These are phyloP conservation scores for Cephalophus harveyi DNA, from an alignment of 2,113 vertebrate species.

Conservation along the genomic window DNA sequence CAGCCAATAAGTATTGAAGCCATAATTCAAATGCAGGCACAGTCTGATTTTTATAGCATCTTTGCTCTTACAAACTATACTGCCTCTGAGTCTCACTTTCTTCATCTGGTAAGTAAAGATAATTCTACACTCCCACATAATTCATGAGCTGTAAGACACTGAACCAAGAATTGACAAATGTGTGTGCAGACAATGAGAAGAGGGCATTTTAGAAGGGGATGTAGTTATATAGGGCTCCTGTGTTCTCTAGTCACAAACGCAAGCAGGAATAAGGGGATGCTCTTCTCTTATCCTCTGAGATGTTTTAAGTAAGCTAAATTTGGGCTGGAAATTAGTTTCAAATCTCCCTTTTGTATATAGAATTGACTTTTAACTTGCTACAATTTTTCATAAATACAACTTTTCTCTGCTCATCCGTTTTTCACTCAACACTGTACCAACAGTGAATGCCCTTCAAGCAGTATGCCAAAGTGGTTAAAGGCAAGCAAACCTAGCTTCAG, in stretches of 20 bases:
- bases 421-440: background rate
- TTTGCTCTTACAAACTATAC: slow-evolving; percentile 25
- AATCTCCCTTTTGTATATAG: background rate
- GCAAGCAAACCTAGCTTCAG: background rate
- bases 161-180: background rate
- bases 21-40: slow-evolving; percentile 45
- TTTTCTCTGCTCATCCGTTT: slow-evolving; percentile 19
- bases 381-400: background rate
- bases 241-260: background rate
- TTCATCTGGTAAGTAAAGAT: background rate
- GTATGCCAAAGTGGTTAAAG: background rate
- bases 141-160: background rate
- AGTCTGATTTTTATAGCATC: background rate
- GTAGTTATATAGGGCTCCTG: background rate
- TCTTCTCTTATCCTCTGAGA: background rate
- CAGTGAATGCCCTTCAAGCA: background rate
- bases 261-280: background rate
- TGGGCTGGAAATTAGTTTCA: background rate
- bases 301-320: slow-evolving; percentile 37
- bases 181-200: background rate
- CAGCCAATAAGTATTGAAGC: background rate
- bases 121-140: background rate
- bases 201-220: background rate
- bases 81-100: background rate
- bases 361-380: slow-evolving; percentile 34